Base-by-base conservation (phyloP, 2,888 invertebrate species). In the Morpho deidamia region DNA sequence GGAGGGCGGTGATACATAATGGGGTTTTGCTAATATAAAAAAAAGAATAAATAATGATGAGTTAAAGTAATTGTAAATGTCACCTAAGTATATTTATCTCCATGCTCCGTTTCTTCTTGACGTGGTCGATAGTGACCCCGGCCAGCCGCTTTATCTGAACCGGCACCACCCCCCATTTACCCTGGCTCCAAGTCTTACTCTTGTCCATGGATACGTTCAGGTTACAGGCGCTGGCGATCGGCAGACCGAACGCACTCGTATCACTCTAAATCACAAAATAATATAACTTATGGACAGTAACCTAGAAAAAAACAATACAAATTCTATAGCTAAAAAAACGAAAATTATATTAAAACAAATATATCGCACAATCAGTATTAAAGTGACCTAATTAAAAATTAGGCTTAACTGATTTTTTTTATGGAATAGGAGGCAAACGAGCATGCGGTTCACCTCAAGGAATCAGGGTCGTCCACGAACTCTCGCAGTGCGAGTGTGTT, bases 61-160 rank as follows among this genome's bases (percentile, higher is more conserved):
- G 35, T 8, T 34, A 34, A 34, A 35, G 35, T 10, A 10, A 10
- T 37, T 11, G 8, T 7, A 76, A 68, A 14, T 33, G 8, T 32
- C 58, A 87, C 88, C 86, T 81, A 45, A 89, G 65, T 69, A 87
- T 85, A 66, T 87, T 86, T 58, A 87, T 81, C 72, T 89, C 88
- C 51, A 69, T 70, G 64, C 78, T 81, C 38, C 63, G 67, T 74
- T 83, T 85, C 71, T 71, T 82, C 65, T 68, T 76, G 34, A 84
- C 81, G 35, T 79, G 77, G 7, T 81, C 76, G 41, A 81, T 65
- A 56, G 79, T 78, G 64, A 85, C 78, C 8, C 78, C 80, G 1
- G 63, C 44, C 47, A 88, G 60, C 45, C 72, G 76, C 63, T 85
- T 87, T 34, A 86, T 71, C 66, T 85, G 85, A 8, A 88, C 83